Evolutionary conservation across 2,888 invertebrate genomes (phyloP).

Genomic region (Scaptodrosophila latifasciaeformis): DNA sequence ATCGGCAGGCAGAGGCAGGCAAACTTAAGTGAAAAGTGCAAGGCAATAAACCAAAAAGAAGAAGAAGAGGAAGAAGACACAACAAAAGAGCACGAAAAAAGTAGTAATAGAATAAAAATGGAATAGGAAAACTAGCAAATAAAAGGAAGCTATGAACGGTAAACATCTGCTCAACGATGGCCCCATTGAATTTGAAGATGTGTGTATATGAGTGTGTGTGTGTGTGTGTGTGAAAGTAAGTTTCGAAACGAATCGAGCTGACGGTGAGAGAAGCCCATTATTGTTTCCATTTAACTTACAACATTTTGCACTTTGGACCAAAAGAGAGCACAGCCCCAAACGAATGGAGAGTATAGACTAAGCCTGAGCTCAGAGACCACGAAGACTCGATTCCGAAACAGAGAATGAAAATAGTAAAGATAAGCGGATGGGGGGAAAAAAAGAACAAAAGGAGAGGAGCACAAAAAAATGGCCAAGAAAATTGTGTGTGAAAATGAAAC

Average conservation of each 20-base stretch:
- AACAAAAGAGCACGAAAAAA: constrained; percentile 23
- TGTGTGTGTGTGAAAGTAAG: constrained; percentile 25
- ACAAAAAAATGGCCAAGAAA: constrained; percentile 45
- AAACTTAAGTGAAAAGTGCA: constrained; percentile 39
- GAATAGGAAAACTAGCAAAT: not conserved
- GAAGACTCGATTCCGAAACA: constrained; percentile 41
- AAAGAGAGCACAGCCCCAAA: constrained; percentile 14
- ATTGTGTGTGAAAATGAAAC: constrained; percentile 56
- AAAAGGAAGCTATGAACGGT: constrained; percentile 1
- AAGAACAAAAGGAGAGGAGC: constrained; percentile 12
- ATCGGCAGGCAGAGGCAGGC: constrained; percentile 30
- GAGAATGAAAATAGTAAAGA: constrained; percentile 11
- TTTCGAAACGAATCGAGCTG: constrained; percentile 6
- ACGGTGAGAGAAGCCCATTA: constrained; percentile 55
- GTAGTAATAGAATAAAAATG: no score
- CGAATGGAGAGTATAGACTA: not conserved
- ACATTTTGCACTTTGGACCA: constrained; percentile 69
- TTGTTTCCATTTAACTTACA: constrained; percentile 72
- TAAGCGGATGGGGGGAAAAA: constrained; percentile 12
- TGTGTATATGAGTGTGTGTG: no score
- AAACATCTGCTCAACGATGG: not conserved
- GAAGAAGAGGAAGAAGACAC: constrained; percentile 5
- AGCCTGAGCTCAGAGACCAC: constrained; percentile 16
- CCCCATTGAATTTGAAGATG: not conserved
- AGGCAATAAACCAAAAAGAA: constrained; percentile 45